These are phyloP conservation scores for Oreochromis niloticus DNA, from an alignment of 2,113 vertebrate genomes.

Conservation along the genomic window DNA sequence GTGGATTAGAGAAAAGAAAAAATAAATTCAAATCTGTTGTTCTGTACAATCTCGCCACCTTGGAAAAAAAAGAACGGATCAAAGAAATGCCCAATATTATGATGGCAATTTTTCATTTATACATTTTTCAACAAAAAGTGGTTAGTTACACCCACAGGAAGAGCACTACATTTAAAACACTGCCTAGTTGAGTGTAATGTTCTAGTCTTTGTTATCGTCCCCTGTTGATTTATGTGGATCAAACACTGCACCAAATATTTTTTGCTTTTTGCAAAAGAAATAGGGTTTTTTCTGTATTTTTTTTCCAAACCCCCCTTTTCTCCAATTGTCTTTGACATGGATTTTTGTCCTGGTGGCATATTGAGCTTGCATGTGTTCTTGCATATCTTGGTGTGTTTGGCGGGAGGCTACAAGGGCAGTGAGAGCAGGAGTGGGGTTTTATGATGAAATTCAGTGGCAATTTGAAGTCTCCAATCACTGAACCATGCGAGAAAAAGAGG, in stretches of 20 bases:
- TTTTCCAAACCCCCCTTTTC: neutral
- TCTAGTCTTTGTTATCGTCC: neutral
- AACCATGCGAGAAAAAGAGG: conserved; percentile 18
- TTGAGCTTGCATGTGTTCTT: conserved; percentile 13
- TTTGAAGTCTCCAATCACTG: conserved; percentile 59
- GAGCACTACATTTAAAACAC: conserved; percentile 3
- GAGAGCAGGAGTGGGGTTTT: conserved; percentile 35
- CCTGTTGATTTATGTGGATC: conserved; percentile 16
- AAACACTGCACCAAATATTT: conserved; percentile 20
- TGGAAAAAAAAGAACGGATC: neutral
- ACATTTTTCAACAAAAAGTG: neutral
- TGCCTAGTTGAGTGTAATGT: conserved; percentile 9
- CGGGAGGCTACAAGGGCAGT: conserved; percentile 64
- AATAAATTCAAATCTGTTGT: neutral
- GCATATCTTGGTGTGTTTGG: conserved; percentile 47
- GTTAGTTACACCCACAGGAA: neutral
- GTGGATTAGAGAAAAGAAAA: neutral
- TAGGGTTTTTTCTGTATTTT: neutral
- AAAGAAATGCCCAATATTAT: neutral
- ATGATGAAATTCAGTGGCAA: conserved; percentile 77
- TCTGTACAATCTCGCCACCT: fast-evolving
- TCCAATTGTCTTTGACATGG: neutral
- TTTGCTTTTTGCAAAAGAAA: neutral
- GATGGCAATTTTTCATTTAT: neutral
- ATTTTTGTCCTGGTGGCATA: conserved; percentile 4